Evolutionary conservation across 2,888 invertebrate species (phyloP).

Genomic region (Troglohyphantes excavatus): DNA sequence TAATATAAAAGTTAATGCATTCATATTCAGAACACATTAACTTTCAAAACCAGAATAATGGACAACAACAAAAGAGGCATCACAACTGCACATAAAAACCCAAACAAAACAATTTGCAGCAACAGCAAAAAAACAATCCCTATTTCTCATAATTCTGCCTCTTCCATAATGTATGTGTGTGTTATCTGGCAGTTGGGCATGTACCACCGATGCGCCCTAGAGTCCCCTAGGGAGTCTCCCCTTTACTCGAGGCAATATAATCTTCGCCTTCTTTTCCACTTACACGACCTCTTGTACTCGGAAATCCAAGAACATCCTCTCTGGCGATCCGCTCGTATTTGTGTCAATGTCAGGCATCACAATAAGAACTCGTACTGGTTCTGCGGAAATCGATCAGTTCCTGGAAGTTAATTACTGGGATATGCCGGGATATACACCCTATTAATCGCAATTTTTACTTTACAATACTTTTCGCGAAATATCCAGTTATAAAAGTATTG

Average conservation of each 20-base stretch:
- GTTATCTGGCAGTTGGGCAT: background rate
- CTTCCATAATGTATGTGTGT: background rate
- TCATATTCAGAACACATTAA: too few relatives aligned
- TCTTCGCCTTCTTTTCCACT: conserved; percentile 5
- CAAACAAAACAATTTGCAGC: background rate
- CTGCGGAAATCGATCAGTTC: too few relatives aligned
- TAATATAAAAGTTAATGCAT: too few relatives aligned
- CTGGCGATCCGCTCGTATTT: conserved; percentile 3
- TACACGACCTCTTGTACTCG: conserved; percentile 13
- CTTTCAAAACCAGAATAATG: too few relatives aligned
- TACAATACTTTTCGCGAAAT: too few relatives aligned
- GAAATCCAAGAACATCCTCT: background rate
- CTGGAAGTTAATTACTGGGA: too few relatives aligned
- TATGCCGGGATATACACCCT: too few relatives aligned
- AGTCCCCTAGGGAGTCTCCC: background rate
- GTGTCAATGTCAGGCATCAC: conserved; percentile 20
- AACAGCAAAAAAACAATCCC: background rate
- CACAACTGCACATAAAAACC: background rate
- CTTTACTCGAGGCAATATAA: background rate
- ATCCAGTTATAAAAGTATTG: too few relatives aligned
- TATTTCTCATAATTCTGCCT: background rate
- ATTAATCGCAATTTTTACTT: too few relatives aligned
- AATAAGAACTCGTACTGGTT: too few relatives aligned
- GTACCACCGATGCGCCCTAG: too few relatives aligned
- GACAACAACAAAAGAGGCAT: too few relatives aligned